These are phyloP conservation scores for Lottia gigantea DNA, from an alignment of 2,888 invertebrate species.

Conservation along the genomic window DNA sequence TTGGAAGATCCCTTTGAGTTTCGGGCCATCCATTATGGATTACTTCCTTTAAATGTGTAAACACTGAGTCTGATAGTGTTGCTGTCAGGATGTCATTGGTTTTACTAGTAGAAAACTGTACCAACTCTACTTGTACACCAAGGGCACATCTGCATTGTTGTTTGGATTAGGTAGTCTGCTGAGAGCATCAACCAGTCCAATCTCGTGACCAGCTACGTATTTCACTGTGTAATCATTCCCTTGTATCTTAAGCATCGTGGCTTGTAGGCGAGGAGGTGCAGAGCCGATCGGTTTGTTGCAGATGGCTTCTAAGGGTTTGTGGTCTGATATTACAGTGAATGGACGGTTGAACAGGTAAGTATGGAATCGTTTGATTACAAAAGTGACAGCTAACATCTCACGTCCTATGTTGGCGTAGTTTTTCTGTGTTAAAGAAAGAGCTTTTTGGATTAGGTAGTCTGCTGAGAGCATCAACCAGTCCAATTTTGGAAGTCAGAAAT, in stretches of 20 bases:
- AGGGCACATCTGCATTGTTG: too few relatives aligned
- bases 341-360: neutral
- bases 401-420: too few relatives aligned
- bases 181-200: neutral
- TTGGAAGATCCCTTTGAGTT: neutral
- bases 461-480: too few relatives aligned
- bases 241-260: neutral
- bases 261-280: neutral
- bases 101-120: constrained; percentile 1
- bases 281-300: neutral
- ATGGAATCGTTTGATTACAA: too few relatives aligned
- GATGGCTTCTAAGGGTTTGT: neutral
- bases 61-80: neutral
- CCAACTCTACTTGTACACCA: too few relatives aligned
- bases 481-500: constrained; percentile 5
- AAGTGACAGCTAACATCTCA: too few relatives aligned
- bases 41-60: neutral
- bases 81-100: neutral
- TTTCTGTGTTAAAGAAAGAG: too few relatives aligned
- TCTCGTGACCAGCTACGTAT: neutral
- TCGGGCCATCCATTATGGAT: neutral
- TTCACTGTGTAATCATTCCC: neutral
- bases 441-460: too few relatives aligned
- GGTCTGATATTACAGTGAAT: neutral
- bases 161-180: too few relatives aligned